A percentile compares a stretch with the other conserved stretches of the same genome.
phyloP scores from a whole-genome alignment of 2,113 vertebrate genomes.

The Pterocles burchelli region DNA sequence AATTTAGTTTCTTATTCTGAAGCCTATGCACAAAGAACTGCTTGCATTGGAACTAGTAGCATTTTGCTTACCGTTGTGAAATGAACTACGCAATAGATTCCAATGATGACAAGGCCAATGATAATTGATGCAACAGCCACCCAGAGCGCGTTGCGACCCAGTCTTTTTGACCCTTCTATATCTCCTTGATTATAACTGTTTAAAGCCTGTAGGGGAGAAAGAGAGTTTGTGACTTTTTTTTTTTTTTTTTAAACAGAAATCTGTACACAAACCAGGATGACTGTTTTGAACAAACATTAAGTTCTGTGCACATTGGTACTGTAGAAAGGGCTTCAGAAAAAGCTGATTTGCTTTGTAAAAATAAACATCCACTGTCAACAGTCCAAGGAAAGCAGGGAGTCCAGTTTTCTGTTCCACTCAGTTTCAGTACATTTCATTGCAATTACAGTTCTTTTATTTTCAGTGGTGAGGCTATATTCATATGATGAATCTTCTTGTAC shows the following conservation, averaged over 20 bases:
- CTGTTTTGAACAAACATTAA: neutral
- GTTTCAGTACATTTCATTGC: neutral
- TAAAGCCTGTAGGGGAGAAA: constrained; percentile 78
- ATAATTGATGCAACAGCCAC: constrained; percentile 83
- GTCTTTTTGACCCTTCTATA: constrained; percentile 80
- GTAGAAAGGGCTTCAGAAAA: neutral
- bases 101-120: constrained; percentile 83
- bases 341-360: neutral
- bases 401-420: neutral
- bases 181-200: constrained; percentile 87
- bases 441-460: neutral
- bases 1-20: neutral
- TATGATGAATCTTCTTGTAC: neutral
- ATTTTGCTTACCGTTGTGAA: constrained; percentile 79
- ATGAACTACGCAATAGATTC: constrained; percentile 77
- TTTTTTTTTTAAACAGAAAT: neutral
- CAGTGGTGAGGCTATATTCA: neutral
- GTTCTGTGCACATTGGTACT: neutral
- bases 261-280: neutral
- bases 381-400: neutral
- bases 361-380: neutral
- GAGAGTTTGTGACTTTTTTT: neutral
- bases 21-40: neutral
- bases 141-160: constrained; percentile 85
- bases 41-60: neutral